Evolutionary conservation across 2,888 invertebrate genomes (phyloP).

Genomic region (Dastarcus helophoroides): DNA sequence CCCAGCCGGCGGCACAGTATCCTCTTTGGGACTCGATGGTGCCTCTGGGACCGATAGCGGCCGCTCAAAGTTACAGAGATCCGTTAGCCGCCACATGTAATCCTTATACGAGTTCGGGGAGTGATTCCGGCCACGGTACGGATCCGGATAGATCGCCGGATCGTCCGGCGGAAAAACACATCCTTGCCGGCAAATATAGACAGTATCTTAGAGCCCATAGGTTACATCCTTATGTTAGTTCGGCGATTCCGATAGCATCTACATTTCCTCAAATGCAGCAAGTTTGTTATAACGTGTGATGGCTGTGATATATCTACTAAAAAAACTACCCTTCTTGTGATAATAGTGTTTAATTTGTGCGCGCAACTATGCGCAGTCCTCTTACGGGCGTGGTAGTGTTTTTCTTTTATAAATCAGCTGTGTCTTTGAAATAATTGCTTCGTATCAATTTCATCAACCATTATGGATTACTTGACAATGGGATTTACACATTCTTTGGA

Average conservation of each 20-base stretch:
- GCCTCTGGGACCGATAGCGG: constrained; percentile 31
- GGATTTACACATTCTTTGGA: no score
- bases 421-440: no score
- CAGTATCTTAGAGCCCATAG: constrained; percentile 47
- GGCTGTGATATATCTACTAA: constrained; percentile 31
- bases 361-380: constrained; percentile 24
- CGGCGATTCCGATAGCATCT: constrained; percentile 37
- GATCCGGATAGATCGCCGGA: constrained; percentile 34
- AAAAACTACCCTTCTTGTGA: constrained; percentile 33
- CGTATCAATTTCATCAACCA: no score
- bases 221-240: constrained; percentile 46
- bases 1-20: constrained; percentile 31
- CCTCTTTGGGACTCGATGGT: constrained; percentile 32
- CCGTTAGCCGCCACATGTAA: constrained; percentile 33
- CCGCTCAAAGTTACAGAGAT: constrained; percentile 25
- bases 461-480: no score
- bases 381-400: constrained; percentile 36
- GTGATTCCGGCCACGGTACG: constrained; percentile 32
- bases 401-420: constrained; percentile 33
- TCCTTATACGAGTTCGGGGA: constrained; percentile 26
- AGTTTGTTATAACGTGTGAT: constrained; percentile 52
- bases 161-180: constrained; percentile 33
- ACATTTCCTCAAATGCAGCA: constrained; percentile 46
- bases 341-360: constrained; percentile 38
- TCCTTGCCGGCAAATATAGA: constrained; percentile 44